Base-by-base conservation (phyloP, 92 coral and sea anemone genomes). In the Phenganax marumi region DNA sequence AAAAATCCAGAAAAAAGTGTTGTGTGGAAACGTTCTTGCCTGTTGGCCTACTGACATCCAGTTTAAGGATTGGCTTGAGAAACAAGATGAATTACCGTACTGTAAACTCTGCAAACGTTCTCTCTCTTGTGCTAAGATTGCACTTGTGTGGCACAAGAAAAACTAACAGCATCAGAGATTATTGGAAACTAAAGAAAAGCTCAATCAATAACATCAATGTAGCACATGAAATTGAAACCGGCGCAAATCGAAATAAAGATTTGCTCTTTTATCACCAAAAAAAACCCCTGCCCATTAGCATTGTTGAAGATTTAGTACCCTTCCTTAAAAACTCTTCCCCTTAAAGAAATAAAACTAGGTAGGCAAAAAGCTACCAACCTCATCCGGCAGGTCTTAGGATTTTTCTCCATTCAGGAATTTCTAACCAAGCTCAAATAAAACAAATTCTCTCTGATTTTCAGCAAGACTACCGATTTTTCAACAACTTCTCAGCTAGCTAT, bases 391-490 rank as follows among this genome's bases (percentile, higher is more conserved):
- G 78, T 73, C 23, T 60, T 73, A 13, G 78, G 78, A 3, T 73
- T 50, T 12, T 73, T 50, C 51, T 73, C 78, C 10, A 73, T 73
- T 3, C 18, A 73, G 51, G 60, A 73, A 54, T 13, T 50, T 12
- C 21, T 73, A 1, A 73, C 78, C 1, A 73, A 73, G n/a, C 51
- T 73, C 26, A 73, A 73, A 73, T 18, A 61, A 57, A 52, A 73
- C 51, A 22, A 6, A 18, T 73, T 65, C 51, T 81, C 85, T 19
- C 12, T 81, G 26, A 81, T 81, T 13, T 51, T 81, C 43, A 77
- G 66, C 50, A 66, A 68, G 17, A 53, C 62, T 8, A 80, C 84
- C 50, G 76, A 80, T 17, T 57, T 16, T 43, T 66, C 50, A 9
- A 80, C 75, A 10, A 62, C 24, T 53, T 33, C 76, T 12, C 61